Percentiles rank a stretch among this genome's conserved stretches.
Evolutionary conservation across 2,888 invertebrate genomes (phyloP).

Genomic region (Cataglyphis albicans): DNA sequence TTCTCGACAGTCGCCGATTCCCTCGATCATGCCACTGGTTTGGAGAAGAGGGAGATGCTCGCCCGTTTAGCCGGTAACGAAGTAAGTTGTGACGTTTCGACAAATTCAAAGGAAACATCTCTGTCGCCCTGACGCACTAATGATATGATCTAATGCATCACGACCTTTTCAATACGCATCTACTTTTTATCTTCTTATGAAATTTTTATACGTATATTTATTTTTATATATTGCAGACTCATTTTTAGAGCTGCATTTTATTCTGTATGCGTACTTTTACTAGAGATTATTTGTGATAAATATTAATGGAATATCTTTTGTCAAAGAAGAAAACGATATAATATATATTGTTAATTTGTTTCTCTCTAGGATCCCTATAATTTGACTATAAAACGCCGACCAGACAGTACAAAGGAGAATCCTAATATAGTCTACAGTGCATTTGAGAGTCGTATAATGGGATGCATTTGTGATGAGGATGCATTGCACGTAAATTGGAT

Average conservation of each 20-base stretch:
- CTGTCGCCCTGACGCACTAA: neutral
- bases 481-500: slow-evolving; percentile 96
- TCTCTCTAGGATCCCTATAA: slow-evolving; percentile 90
- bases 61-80: slow-evolving; percentile 95
- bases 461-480: slow-evolving; percentile 99
- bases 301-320: neutral
- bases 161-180: no score
- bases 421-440: slow-evolving; percentile 97
- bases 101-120: neutral
- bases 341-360: neutral
- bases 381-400: slow-evolving; percentile 93
- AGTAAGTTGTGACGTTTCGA: slow-evolving; percentile 85
- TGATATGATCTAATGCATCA: neutral
- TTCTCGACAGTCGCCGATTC: slow-evolving; percentile 89
- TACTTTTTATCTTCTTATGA: no score
- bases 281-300: neutral
- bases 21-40: slow-evolving; percentile 96
- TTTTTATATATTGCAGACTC: neutral
- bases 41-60: slow-evolving; percentile 95
- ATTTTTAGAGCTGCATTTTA: neutral
- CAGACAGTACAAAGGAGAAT: slow-evolving; percentile 93
- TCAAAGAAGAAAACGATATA: slow-evolving; percentile 19
- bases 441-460: slow-evolving; percentile 95
- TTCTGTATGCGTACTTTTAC: neutral
- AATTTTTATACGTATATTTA: neutral